A percentile compares a stretch with the other conserved stretches of the same genome.
phyloP scores from a whole-genome alignment of 2,113 vertebrate genomes.

The Nothobranchius kuhntae region DNA sequence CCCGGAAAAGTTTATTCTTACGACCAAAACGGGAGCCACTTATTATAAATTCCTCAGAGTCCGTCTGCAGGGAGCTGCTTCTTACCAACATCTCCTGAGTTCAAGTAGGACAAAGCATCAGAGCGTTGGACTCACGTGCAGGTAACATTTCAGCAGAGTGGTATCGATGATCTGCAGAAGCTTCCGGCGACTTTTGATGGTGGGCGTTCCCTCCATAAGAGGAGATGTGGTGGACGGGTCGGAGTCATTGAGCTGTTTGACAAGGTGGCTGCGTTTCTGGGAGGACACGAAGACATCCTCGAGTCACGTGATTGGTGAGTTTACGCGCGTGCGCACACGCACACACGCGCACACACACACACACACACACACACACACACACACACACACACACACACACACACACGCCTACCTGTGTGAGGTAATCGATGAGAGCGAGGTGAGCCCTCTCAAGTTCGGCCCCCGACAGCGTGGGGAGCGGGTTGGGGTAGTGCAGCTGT shows the following conservation, averaged over 20 bases:
- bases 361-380: no score
- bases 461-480: conserved; percentile 88
- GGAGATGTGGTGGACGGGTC: conserved; percentile 94
- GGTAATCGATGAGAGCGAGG: conserved; percentile 95
- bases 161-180: conserved; percentile 98
- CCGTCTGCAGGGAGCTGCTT: no score
- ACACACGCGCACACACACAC: no score
- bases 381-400: no score
- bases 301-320: not conserved
- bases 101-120: not conserved
- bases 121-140: conserved; percentile 83
- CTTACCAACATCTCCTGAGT: not conserved
- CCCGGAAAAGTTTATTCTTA: no score
- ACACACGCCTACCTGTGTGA: conserved; percentile 84
- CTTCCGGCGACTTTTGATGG: conserved; percentile 97
- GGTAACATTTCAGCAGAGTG: conserved; percentile 95
- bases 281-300: not conserved
- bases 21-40: no score
- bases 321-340: not conserved
- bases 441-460: conserved; percentile 96
- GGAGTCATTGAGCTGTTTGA: conserved; percentile 94
- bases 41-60: no score
- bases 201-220: conserved; percentile 95
- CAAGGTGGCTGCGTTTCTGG: conserved; percentile 95
- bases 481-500: conserved; percentile 96